Evolutionary conservation across 2,797 vertebrate species (phyloP).

Genomic region (Coendou prehensilis): DNA sequence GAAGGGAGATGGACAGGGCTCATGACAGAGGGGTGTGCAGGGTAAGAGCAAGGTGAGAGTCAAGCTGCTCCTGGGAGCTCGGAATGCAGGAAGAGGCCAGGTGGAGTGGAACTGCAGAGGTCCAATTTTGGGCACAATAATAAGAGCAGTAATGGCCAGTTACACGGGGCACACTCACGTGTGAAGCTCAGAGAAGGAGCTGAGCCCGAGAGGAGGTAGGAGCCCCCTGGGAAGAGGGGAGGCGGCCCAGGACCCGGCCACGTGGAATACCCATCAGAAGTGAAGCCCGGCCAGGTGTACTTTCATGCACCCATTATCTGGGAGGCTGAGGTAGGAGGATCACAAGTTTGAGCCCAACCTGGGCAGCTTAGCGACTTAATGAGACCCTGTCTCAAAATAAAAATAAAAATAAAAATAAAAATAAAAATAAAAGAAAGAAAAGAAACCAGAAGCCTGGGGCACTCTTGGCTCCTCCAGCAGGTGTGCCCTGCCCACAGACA

Average conservation of each 20-base stretch:
- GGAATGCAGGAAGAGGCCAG: neutral
- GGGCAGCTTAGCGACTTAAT: neutral
- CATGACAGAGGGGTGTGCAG: too few species aligned
- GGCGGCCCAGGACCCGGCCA: neutral
- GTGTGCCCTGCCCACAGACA: neutral
- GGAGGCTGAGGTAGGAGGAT: neutral
- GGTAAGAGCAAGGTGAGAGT: accelerated
- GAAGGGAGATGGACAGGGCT: neutral
- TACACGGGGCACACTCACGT: accelerated
- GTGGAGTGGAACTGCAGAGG: neutral
- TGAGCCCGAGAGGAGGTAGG: neutral
- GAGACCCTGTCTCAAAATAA: neutral
- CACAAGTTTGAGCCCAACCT: neutral
- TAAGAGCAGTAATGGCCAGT: accelerated
- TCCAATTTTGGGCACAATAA: accelerated
- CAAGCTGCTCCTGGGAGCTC: neutral
- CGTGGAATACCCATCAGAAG: neutral
- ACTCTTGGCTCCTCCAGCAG: neutral
- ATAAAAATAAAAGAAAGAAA: neutral
- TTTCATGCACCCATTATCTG: accelerated
- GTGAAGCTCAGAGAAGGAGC: neutral
- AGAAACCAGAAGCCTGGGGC: neutral
- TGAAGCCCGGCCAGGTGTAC: neutral
- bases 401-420: neutral
- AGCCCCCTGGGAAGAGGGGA: accelerated